A percentile compares a stretch with the other conserved stretches of the same genome.
phyloP scores from a whole-genome alignment of 2,888 invertebrate species.

The Cheilosia impressa region DNA sequence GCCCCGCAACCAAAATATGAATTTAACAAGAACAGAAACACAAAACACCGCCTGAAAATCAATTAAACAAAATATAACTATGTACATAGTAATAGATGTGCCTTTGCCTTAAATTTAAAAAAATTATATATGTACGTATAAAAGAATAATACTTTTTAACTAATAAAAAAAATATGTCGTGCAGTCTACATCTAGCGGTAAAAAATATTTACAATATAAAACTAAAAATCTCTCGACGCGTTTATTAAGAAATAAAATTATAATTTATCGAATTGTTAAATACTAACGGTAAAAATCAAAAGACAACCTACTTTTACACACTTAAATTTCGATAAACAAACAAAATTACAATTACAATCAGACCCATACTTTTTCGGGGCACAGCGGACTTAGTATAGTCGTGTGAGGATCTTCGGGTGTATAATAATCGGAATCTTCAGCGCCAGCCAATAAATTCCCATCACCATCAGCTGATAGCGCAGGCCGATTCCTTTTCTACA shows the following conservation, averaged over 20 bases:
- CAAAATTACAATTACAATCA: constrained; percentile 63
- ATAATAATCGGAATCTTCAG: constrained; percentile 91
- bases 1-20: not conserved
- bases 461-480: constrained; percentile 78
- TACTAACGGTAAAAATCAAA: constrained; percentile 7
- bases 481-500: constrained; percentile 77
- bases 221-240: constrained; percentile 24
- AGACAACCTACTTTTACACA: constrained; percentile 36
- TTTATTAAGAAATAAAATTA: constrained; percentile 13
- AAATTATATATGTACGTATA: too few relatives aligned
- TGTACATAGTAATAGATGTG: too few relatives aligned
- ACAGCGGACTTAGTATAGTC: constrained; percentile 87
- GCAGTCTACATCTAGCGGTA: constrained; percentile 34
- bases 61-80: constrained; percentile 26
- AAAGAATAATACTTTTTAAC: too few relatives aligned
- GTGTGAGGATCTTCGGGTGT: constrained; percentile 90
- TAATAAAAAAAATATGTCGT: constrained; percentile 8
- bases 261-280: not conserved
- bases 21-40: not conserved
- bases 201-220: constrained; percentile 56
- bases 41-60: constrained; percentile 31
- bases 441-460: constrained; percentile 80
- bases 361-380: constrained; percentile 80
- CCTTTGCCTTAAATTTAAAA: too few relatives aligned
- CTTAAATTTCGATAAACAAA: constrained; percentile 33